Evolutionary conservation across 2,113 vertebrate species (phyloP).

Genomic region (Eurypyga helias): DNA sequence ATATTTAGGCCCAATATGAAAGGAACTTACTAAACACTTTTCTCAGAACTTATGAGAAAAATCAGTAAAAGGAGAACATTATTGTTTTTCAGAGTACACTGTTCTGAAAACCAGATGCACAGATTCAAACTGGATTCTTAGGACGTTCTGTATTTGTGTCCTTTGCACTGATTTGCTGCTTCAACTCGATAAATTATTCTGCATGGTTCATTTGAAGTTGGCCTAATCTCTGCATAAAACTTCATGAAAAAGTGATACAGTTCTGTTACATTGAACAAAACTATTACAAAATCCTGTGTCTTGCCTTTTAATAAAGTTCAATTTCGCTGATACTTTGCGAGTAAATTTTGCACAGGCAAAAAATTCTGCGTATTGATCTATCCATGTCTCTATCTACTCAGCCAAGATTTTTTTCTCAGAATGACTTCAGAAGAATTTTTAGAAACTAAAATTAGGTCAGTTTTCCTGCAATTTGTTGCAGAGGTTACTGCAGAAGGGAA

Average conservation of each 20-base stretch:
- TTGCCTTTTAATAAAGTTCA: not conserved
- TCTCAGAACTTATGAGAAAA: not conserved
- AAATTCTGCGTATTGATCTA: not conserved
- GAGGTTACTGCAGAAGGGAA: not conserved
- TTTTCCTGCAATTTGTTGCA: not conserved
- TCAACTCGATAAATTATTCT: not conserved
- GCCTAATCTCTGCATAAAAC: not conserved
- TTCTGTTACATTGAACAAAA: not conserved
- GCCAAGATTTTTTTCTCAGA: not conserved
- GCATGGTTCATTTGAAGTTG: not conserved
- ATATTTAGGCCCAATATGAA: not conserved
- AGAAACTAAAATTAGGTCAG: slow-evolving; percentile 10
- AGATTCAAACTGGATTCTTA: not conserved
- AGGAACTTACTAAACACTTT: not conserved
- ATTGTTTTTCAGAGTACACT: not conserved
- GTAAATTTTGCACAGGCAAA: not conserved
- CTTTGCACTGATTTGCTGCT: not conserved
- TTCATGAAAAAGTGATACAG: not conserved
- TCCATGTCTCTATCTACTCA: not conserved
- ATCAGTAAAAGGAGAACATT: not conserved
- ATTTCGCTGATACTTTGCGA: not conserved
- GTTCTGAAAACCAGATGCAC: not conserved
- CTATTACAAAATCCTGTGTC: not conserved
- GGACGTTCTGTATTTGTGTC: not conserved
- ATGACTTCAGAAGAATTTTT: slow-evolving; percentile 14